A percentile compares a stretch with the other conserved stretches of the same genome.
phyloP scores from a whole-genome alignment of 2,797 vertebrate genomes.

The Alectoris magna region DNA sequence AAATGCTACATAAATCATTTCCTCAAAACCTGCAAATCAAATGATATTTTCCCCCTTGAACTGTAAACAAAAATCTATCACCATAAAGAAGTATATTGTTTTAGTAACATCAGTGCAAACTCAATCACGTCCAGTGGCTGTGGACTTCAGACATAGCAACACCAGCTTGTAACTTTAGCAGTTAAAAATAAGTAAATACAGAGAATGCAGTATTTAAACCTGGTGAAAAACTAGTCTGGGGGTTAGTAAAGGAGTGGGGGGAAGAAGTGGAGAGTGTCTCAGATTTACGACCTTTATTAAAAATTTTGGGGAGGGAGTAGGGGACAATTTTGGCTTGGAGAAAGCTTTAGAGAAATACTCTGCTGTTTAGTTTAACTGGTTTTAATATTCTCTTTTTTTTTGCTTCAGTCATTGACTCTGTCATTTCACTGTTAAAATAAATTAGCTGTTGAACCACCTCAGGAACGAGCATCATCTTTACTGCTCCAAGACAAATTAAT shows the following conservation, averaged over 20 bases:
- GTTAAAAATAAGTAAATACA: not conserved
- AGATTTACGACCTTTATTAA: not conserved
- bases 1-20: conserved; percentile 35
- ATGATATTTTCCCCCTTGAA: conserved; percentile 6
- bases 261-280: fast-evolving
- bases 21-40: conserved; percentile 18
- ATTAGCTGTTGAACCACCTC: not conserved
- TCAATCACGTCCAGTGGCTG: not conserved
- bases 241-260: not conserved
- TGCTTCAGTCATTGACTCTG: not conserved
- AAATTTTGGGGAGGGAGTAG: fast-evolving
- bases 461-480: not conserved
- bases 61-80: conserved; percentile 35
- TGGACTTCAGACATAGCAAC: not conserved
- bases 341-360: not conserved
- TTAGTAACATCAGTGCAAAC: not conserved
- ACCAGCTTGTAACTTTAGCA: not conserved
- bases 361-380: not conserved
- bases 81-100: not conserved
- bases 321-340: not conserved
- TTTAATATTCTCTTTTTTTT: not conserved
- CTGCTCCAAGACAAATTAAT: not conserved
- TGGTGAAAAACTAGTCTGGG: not conserved
- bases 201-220: not conserved
- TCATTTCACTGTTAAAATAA: not conserved